These are phyloP conservation scores for Scaptomyza tumidula DNA, from an alignment of 2,888 invertebrate genomes.

Conservation along the genomic window DNA sequence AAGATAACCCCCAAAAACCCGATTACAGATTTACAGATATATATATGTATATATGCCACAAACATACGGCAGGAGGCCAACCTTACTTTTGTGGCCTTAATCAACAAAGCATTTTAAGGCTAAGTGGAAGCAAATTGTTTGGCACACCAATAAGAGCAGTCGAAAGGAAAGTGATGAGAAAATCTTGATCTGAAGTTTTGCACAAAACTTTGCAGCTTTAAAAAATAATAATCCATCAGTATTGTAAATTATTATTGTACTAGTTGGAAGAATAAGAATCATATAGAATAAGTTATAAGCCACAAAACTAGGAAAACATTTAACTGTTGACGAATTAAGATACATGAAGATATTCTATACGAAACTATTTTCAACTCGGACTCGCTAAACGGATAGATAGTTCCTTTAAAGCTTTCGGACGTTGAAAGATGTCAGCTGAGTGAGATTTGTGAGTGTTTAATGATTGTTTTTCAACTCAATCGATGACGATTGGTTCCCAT, in stretches of 20 bases:
- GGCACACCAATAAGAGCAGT: background rate
- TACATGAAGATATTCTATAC: no score
- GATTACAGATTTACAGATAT: conserved; percentile 34
- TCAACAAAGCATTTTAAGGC: conserved; percentile 37
- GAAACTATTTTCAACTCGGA: no score
- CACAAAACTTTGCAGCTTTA: background rate
- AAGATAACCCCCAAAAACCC: conserved; percentile 41
- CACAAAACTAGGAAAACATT: no score
- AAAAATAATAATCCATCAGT: background rate
- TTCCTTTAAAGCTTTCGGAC: background rate
- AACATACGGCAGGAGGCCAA: background rate
- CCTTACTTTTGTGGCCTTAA: conserved; percentile 3
- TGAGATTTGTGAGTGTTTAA: conserved; percentile 39
- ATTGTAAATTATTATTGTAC: no score
- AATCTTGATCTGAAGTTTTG: conserved; percentile 10
- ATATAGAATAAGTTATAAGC: no score
- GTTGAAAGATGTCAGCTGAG: conserved; percentile 22
- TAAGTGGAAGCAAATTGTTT: conserved; percentile 67
- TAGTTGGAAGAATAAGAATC: no score
- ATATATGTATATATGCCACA: no score
- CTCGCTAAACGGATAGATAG: background rate
- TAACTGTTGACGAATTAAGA: no score
- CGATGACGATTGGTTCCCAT: conserved; percentile 47
- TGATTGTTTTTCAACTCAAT: conserved; percentile 12
- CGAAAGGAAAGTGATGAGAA: conserved; percentile 13